phyloP scores from a whole-genome alignment of 2,797 vertebrate species.

The Fundulus diaphanus region DNA sequence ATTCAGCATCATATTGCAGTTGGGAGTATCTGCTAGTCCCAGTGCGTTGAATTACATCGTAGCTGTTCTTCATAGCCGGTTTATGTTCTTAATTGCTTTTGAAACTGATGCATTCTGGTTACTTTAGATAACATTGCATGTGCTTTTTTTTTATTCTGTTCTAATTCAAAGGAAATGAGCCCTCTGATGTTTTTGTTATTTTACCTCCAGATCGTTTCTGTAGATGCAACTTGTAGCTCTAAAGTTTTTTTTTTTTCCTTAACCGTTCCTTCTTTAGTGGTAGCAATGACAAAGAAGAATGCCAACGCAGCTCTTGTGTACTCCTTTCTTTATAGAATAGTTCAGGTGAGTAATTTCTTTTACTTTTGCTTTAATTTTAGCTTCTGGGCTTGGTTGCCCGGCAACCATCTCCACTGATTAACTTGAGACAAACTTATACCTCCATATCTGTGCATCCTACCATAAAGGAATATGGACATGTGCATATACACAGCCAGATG shows the following conservation, averaged over 20 bases:
- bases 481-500: background rate
- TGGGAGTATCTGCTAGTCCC: conserved; percentile 58
- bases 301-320: conserved; percentile 85
- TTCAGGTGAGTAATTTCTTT: conserved; percentile 74
- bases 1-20: conserved; percentile 59
- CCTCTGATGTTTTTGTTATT: background rate
- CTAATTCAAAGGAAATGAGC: conserved; percentile 4
- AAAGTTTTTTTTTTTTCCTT: conserved; percentile 60
- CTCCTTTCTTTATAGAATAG: conserved; percentile 85
- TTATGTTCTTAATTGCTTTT: conserved; percentile 49
- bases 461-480: background rate
- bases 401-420: background rate
- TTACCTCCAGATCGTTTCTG: background rate
- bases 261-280: conserved; percentile 76
- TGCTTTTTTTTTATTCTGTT: conserved; percentile 13
- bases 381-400: background rate
- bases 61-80: conserved; percentile 51
- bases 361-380: background rate
- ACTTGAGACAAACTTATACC: background rate
- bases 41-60: conserved; percentile 40
- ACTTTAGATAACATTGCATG: conserved; percentile 34
- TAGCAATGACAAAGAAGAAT: conserved; percentile 87
- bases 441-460: background rate
- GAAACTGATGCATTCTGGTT: conserved; percentile 35
- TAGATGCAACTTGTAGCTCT: background rate